A percentile compares a stretch with the other conserved stretches of the same genome.
Conservation (phyloP, 2,888 invertebrate genomes). For the Acanthosepion esculentum region DNA sequence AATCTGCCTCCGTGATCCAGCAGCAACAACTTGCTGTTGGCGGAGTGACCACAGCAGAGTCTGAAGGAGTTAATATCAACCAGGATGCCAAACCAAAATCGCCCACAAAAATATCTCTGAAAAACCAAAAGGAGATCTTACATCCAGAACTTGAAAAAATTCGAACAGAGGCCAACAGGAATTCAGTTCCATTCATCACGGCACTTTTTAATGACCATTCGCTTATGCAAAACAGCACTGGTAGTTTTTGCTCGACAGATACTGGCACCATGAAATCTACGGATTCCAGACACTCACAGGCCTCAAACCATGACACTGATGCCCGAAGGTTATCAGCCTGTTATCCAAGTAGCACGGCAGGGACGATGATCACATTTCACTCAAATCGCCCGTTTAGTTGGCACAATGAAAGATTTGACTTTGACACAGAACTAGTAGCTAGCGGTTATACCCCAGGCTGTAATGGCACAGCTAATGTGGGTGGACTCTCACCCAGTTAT, state of each 20-base stretch:
- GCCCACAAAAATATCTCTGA: slow-evolving; percentile 51
- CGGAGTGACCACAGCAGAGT: slow-evolving; percentile 38
- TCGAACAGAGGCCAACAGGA: slow-evolving; percentile 64
- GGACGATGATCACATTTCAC: slow-evolving; percentile 60
- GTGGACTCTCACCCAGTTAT: slow-evolving; percentile 53
- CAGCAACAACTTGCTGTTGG: not conserved
- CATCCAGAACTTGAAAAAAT: slow-evolving; percentile 70
- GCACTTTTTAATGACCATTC: slow-evolving; percentile 94
- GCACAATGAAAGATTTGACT: slow-evolving; percentile 71
- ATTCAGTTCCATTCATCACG: slow-evolving; percentile 84
- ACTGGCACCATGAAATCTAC: slow-evolving; percentile 65
- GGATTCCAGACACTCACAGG: slow-evolving; percentile 63
- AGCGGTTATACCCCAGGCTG: slow-evolving; percentile 44
- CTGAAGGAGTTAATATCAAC: slow-evolving; percentile 48
- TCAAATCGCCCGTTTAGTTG: slow-evolving; percentile 69
- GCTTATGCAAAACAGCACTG: slow-evolving; percentile 76
- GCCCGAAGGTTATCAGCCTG: slow-evolving; percentile 66
- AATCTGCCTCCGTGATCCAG: not conserved
- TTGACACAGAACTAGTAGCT: slow-evolving; percentile 63
- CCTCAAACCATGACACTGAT: slow-evolving; percentile 63
- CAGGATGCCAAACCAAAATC: slow-evolving; percentile 45
- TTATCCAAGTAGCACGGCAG: slow-evolving; percentile 59
- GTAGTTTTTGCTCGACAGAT: slow-evolving; percentile 60
- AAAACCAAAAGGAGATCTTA: slow-evolving; percentile 59
- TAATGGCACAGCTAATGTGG: slow-evolving; percentile 43